Conservation (phyloP, 2,113 vertebrate species). For the Anas platyrhynchos region DNA sequence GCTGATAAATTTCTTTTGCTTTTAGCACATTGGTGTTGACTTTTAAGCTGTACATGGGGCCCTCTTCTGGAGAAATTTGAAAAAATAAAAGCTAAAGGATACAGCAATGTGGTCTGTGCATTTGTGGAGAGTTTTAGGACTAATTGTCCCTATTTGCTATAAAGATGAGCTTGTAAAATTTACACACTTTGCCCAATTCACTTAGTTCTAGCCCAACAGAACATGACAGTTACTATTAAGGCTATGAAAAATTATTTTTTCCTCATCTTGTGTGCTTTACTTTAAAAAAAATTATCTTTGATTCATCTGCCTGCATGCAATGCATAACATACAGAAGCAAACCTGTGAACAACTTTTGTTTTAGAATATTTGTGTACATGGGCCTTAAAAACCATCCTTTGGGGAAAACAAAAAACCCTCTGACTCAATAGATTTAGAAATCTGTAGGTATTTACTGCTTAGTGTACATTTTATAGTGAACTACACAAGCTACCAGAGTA, state of each 20-base stretch:
- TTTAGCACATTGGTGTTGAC: constrained; percentile 30
- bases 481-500: neutral
- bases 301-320: neutral
- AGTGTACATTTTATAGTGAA: neutral
- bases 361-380: neutral
- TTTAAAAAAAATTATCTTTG: neutral
- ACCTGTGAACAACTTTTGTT: neutral
- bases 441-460: neutral
- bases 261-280: neutral
- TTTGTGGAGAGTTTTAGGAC: neutral
- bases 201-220: neutral
- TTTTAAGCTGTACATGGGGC: constrained; percentile 79
- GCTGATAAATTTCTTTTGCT: constrained; percentile 9
- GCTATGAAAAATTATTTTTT: neutral
- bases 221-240: neutral
- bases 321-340: neutral
- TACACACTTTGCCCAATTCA: neutral
- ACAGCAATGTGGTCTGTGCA: neutral
- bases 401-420: neutral
- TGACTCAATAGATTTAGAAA: neutral
- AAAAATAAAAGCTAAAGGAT: constrained; percentile 40
- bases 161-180: neutral
- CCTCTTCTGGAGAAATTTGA: constrained; percentile 84
- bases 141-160: neutral
- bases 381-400: neutral